A percentile compares a stretch with the other conserved stretches of the same genome.
phyloP scores from a whole-genome alignment of 1,140 invertebrate species.

The Pinna nobilis region DNA sequence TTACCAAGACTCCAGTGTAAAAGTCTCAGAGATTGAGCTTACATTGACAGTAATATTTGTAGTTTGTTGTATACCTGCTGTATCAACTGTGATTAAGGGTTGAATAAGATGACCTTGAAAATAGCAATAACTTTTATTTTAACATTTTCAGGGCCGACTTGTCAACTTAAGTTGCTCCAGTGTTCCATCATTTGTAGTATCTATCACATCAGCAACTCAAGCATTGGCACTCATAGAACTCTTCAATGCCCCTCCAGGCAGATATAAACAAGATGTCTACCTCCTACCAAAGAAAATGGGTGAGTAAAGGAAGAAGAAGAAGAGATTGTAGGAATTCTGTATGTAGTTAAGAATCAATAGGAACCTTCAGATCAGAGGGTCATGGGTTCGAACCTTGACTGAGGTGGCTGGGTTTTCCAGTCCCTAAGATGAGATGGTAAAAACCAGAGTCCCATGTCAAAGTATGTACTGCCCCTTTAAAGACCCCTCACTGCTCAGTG shows the following conservation, averaged over 20 bases:
- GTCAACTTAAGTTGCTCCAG: conserved; percentile 98
- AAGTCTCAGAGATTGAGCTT: too few relatives aligned
- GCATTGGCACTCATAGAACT: conserved; percentile 96
- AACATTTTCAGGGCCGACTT: conserved; percentile 84
- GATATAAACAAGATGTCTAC: conserved; percentile 98
- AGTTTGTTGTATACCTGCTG: neutral
- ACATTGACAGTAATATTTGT: neutral
- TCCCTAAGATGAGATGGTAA: too few relatives aligned
- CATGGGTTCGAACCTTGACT: too few relatives aligned
- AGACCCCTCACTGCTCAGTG: too few relatives aligned
- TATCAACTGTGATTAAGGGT: neutral
- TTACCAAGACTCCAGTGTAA: too few relatives aligned
- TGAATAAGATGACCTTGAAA: neutral
- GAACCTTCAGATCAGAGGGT: too few relatives aligned
- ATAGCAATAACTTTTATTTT: conserved; percentile 22
- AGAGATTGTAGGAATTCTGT: too few relatives aligned
- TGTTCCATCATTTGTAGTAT: conserved; percentile 94
- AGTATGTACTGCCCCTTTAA: too few relatives aligned
- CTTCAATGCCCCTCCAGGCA: conserved; percentile 93
- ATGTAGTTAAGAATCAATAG: too few relatives aligned
- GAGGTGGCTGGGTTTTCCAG: too few relatives aligned
- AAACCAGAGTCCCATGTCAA: too few relatives aligned
- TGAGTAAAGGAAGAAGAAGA: too few relatives aligned
- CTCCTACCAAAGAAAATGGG: conserved; percentile 99
- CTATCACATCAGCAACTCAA: conserved; percentile 77